Evolutionary conservation across 1,140 invertebrate species (phyloP).

Genomic region (Kradibia gibbosae): DNA sequence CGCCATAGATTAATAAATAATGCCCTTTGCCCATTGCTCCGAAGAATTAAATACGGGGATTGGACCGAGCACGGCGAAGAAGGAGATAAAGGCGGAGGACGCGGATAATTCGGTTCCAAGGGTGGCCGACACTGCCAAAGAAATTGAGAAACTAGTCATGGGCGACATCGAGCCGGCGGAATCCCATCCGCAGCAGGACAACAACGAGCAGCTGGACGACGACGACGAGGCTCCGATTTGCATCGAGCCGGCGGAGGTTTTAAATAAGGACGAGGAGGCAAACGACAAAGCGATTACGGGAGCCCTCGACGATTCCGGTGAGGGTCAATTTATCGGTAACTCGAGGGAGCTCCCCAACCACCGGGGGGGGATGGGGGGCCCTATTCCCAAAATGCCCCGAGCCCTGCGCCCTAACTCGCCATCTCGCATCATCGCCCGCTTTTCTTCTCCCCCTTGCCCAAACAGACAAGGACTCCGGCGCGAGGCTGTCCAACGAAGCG

Average conservation of each 20-base stretch:
- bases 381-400: no score
- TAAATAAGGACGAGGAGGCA: neutral
- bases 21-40: no score
- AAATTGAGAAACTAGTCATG: conserved; percentile 73
- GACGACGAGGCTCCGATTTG: neutral
- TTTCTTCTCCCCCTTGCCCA: no score
- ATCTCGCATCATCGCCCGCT: no score
- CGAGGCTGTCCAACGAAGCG: neutral
- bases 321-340: no score
- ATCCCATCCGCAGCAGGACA: conserved; percentile 38
- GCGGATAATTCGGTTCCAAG: conserved; percentile 68
- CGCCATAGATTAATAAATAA: no score
- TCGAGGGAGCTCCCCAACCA: no score
- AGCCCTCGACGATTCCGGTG: conserved; percentile 34
- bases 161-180: conserved; percentile 64
- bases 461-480: conserved; percentile 1
- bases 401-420: no score
- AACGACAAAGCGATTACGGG: conserved; percentile 4
- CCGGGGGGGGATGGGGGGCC: no score
- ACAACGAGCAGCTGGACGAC: conserved; percentile 29
- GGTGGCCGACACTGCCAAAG: conserved; percentile 73
- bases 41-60: conserved; percentile 34
- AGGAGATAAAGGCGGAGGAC: conserved; percentile 53
- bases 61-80: conserved; percentile 40
- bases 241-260: neutral